Conservation (phyloP, 2,113 vertebrate species). For the Lutjanus erythropterus region DNA sequence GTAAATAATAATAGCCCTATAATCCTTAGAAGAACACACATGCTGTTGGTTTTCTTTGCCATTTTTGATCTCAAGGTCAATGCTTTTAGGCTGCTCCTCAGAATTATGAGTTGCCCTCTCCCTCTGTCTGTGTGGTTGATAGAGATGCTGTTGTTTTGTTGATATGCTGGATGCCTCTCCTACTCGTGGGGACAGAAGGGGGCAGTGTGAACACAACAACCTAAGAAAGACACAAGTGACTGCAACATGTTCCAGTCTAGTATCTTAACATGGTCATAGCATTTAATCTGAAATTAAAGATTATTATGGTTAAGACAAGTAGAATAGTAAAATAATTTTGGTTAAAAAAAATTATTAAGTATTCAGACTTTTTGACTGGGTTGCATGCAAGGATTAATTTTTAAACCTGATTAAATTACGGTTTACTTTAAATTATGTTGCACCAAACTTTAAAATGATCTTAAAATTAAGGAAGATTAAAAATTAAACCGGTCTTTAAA, state of each 20-base stretch:
- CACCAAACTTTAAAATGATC: no score
- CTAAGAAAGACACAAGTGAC: slow-evolving; percentile 48
- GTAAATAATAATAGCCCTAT: slow-evolving; percentile 1
- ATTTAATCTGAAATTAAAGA: not conserved
- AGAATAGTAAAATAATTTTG: not conserved
- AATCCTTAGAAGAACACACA: not conserved
- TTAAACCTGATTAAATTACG: no score
- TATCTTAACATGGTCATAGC: not conserved
- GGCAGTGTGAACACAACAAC: slow-evolving; percentile 79
- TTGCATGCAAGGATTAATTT: no score
- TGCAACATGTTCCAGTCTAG: slow-evolving; percentile 12
- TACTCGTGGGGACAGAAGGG: slow-evolving; percentile 73
- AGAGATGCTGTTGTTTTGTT: slow-evolving; percentile 66
- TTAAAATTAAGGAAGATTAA: no score
- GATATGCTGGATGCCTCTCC: slow-evolving; percentile 40
- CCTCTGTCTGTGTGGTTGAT: slow-evolving; percentile 51
- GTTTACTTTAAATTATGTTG: no score
- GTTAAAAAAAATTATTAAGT: not conserved
- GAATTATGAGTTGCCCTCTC: slow-evolving; percentile 22
- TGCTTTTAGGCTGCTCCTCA: slow-evolving; percentile 1
- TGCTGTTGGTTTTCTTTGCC: not conserved
- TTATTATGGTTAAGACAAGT: not conserved
- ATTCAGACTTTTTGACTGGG: not conserved
- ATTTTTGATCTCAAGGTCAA: slow-evolving; percentile 1
- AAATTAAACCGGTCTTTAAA: no score